These are phyloP conservation scores for Osmerus eperlanus DNA, from an alignment of 2,113 vertebrate species.

Conservation along the genomic window DNA sequence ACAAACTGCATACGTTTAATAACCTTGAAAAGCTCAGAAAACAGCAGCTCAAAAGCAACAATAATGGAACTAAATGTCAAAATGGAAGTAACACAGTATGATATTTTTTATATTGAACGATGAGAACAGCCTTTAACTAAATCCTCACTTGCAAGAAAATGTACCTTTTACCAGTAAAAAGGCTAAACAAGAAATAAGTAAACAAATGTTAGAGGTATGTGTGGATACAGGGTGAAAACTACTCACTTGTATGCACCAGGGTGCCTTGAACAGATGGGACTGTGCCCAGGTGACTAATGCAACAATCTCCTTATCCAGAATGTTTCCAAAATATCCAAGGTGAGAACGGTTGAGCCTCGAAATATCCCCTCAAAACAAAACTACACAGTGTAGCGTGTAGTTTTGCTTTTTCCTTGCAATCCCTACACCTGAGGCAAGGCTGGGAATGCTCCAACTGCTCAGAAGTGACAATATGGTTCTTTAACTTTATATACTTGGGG, in stretches of 20 bases:
- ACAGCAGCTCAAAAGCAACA: constrained; percentile 11
- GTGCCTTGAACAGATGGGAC: constrained; percentile 81
- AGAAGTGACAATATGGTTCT: constrained; percentile 77
- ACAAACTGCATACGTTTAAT: constrained; percentile 51
- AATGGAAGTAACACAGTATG: neutral
- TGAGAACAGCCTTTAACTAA: neutral
- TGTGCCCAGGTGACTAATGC: constrained; percentile 79
- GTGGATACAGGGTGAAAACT: constrained; percentile 37
- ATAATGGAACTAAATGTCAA: neutral
- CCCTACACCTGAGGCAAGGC: constrained; percentile 96
- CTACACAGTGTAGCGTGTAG: constrained; percentile 82
- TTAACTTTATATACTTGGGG: constrained; percentile 80
- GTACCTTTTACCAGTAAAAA: neutral
- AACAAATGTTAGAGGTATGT: neutral
- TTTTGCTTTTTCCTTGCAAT: constrained; percentile 87
- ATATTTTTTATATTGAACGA: neutral
- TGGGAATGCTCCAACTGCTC: constrained; percentile 92
- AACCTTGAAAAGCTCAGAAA: constrained; percentile 72
- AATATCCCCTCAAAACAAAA: constrained; percentile 79
- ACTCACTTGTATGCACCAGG: constrained; percentile 85
- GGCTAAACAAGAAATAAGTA: neutral
- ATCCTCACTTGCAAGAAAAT: neutral
- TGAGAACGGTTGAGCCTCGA: constrained; percentile 85
- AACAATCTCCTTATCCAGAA: constrained; percentile 85
- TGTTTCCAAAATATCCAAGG: constrained; percentile 80